Evolutionary conservation across 92 coral and sea anemone genomes (phyloP), one percentile per base, ranked within the genome.

Genomic region (Palythoa grandiflora): DNA sequence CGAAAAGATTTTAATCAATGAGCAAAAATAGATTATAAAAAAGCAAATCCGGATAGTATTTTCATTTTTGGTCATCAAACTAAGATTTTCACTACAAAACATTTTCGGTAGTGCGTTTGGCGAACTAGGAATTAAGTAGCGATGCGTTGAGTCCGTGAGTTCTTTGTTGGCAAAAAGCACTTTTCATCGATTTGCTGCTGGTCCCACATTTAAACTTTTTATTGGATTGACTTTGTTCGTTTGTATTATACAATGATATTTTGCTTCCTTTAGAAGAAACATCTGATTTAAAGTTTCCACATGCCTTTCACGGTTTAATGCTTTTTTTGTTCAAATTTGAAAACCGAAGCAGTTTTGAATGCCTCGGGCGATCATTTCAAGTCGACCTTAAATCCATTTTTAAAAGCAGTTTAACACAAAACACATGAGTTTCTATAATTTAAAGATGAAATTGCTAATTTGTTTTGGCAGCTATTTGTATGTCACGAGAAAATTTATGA

Each of bases 291-390:
- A 35, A 28, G 14, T 35, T 70, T 15, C 38, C 5, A 5, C 11
- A 8, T 16, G 9, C 9, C 37, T 63, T 19, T 63, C 73, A 21
- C 19, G 9, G 20, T 1, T 17, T 68, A 68, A 68, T 21, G 39
- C 8, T 20, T 15, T 68, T 68, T 37, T 21, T 68, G 21, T 68
- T 70, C 40, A 70, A 38, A 35, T 36, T 70, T 36, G 5, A 35
- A 70, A 38, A 73, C 52, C 54, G 57, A 16, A 52, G 28, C 28
- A 44, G 9, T 17, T 39, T 39, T n/a, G 17, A 53, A 77, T 13
- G 83, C 83, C 83, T 53, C 6, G 20, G 83, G 83, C 83, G 51
- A 77, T 77, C 83, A 54, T 52, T 77, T 28, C 83, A 52, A 53
- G 9, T 77, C 68, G 20, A 12, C 11, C 13, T 77, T 75, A 48